Evolutionary conservation across 2,113 vertebrate species (phyloP), one percentile per base, ranked within the genome.

Genomic region (Platichthys stellatus): DNA sequence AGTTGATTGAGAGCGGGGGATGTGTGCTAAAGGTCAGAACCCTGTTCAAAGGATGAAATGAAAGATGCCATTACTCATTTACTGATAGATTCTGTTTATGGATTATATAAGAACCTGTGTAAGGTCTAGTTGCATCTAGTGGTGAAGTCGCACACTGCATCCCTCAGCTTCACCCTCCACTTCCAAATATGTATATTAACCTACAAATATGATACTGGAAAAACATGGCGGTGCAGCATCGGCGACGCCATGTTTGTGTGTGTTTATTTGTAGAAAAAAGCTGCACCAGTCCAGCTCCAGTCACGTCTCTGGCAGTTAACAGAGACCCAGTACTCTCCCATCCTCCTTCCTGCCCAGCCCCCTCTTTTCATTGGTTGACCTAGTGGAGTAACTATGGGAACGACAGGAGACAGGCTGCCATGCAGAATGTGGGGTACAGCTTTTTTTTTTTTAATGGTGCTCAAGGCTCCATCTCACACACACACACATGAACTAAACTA

Each of bases 341-440:
- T 83, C 79, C 79, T 75, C 79, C 79, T 76, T 74, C 76, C 82
- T 83, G 89, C 91, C 89, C 93, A 86, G 89, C 93, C 92, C 93
- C 88, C 89, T 87, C 69, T 84, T 93, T 92, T 92, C 82, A 95
- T 94, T 95, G 94, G 94, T 85, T 94, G 94, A 95, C 94, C 94
- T 94, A 94, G 84, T 94, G 89, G 81, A 89, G 94, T 95, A 93
- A 88, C 94, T 86, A 94, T 94, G 93, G 94, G 88, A 92, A 94
- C 91, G 24, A 64, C 78, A 85, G 88, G 86, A 63, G 88, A 88
- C 89, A 92, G 89, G 88, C 92, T 93, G 88, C 89, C 88, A 74
- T 90, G 87, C 80, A 66, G 84, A 92, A 88, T 92, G 78, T 87
- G 89, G 87, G 91, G 86, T 90, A 82, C 77, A 83, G 75, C 79